Conservation (phyloP, 2,113 vertebrate genomes). For the Oenanthe melanoleuca region DNA sequence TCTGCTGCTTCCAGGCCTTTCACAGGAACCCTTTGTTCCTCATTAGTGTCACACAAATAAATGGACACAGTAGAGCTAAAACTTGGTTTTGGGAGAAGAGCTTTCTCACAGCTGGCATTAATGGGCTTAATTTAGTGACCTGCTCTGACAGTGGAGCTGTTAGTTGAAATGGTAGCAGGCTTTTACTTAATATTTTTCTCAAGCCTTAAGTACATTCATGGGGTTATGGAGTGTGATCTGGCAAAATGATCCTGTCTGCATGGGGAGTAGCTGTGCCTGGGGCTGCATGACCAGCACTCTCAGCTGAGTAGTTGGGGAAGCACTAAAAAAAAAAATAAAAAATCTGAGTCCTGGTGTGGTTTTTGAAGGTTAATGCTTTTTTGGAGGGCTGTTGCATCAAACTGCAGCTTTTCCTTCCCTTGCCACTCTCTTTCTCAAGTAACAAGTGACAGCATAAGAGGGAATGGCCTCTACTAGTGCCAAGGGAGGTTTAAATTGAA, state of each 20-base stretch:
- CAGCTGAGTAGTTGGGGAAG: neutral
- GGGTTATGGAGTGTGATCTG: neutral
- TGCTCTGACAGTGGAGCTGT: neutral
- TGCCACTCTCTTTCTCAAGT: neutral
- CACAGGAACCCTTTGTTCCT: neutral
- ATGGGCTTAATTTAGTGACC: neutral
- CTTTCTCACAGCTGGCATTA: neutral
- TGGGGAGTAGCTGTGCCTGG: neutral
- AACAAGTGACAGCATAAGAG: neutral
- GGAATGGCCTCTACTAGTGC: neutral
- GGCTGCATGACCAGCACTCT: neutral
- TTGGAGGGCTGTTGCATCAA: neutral
- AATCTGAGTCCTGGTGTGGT: neutral
- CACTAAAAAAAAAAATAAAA: neutral
- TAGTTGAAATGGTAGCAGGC: neutral
- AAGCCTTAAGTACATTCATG: neutral
- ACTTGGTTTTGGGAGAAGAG: neutral
- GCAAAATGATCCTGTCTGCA: neutral
- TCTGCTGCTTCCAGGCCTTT: neutral
- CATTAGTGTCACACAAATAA: neutral
- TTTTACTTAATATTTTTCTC: neutral
- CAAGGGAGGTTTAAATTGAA: neutral
- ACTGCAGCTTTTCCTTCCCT: neutral
- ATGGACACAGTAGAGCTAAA: neutral
- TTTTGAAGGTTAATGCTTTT: neutral